These are phyloP conservation scores for Orchesellides sinensis DNA, from an alignment of 2,888 invertebrate genomes.

Conservation along the genomic window DNA sequence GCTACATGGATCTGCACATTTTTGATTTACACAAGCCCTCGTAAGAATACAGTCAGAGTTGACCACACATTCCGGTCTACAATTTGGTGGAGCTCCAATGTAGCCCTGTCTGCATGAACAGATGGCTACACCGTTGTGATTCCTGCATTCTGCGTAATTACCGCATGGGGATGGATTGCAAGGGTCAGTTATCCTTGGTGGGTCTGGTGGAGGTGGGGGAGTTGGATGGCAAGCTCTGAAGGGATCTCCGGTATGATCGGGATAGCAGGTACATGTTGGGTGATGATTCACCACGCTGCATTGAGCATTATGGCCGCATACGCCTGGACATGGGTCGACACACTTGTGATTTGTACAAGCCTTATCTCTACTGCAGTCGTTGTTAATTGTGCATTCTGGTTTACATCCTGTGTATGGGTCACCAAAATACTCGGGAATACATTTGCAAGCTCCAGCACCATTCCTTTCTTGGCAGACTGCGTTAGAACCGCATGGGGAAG, in stretches of 20 bases:
- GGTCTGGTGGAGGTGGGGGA: conserved; percentile 74
- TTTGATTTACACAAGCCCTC: conserved; percentile 86
- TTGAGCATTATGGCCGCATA: conserved; percentile 89
- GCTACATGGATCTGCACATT: conserved; percentile 87
- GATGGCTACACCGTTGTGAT: conserved; percentile 71
- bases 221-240: conserved; percentile 81
- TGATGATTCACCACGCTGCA: conserved; percentile 91
- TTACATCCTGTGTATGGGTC: conserved; percentile 83
- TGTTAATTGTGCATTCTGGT: conserved; percentile 91
- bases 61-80: conserved; percentile 76
- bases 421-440: conserved; percentile 83
- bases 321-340: conserved; percentile 89
- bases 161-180: conserved; percentile 86
- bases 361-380: conserved; percentile 89
- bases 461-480: conserved; percentile 84
- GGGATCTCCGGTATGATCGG: conserved; percentile 87
- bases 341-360: conserved; percentile 91
- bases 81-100: conserved; percentile 82
- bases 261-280: conserved; percentile 88
- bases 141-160: conserved; percentile 80
- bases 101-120: conserved; percentile 84
- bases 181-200: conserved; percentile 78
- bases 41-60: conserved; percentile 82
- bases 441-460: conserved; percentile 77
- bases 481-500: conserved; percentile 76